Percentiles rank a stretch among this genome's conserved stretches.
phyloP scores from a whole-genome alignment of 2,888 invertebrate genomes.

The Dorcus hopei region DNA sequence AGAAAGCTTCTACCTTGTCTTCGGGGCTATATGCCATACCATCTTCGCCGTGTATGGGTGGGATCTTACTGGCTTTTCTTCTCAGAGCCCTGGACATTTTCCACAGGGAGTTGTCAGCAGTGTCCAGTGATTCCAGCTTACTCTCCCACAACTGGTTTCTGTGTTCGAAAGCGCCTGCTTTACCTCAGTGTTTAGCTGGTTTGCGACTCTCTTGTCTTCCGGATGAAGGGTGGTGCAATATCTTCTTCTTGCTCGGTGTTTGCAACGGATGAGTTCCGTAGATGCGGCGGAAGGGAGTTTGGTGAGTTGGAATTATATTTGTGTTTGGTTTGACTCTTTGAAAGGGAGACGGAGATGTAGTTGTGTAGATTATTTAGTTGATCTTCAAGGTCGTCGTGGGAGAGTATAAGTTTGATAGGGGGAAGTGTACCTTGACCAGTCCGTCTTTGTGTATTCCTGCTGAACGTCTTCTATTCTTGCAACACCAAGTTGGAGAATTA shows the following conservation, averaged over 20 bases:
- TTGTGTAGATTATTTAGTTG: too few relatives aligned
- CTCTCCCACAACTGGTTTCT: neutral
- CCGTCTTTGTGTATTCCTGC: too few relatives aligned
- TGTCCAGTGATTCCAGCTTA: neutral
- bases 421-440: too few relatives aligned
- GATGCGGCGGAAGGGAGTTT: too few relatives aligned
- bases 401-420: too few relatives aligned
- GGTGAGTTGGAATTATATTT: too few relatives aligned
- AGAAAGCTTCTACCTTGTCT: slow-evolving; percentile 1
- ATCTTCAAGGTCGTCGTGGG: too few relatives aligned
- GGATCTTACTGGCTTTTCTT: neutral
- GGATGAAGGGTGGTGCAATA: neutral
- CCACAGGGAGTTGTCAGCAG: neutral
- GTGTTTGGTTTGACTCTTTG: too few relatives aligned
- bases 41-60: slow-evolving; percentile 9
- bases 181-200: neutral
- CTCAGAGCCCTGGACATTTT: neutral
- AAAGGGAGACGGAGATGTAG: too few relatives aligned
- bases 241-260: neutral
- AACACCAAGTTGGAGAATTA: too few relatives aligned
- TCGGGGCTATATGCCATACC: slow-evolving; percentile 11
- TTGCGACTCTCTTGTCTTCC: neutral
- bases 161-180: neutral
- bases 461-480: too few relatives aligned
- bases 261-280: neutral